phyloP scores from a whole-genome alignment of 2,888 invertebrate genomes.

The Cephalotes varians region DNA sequence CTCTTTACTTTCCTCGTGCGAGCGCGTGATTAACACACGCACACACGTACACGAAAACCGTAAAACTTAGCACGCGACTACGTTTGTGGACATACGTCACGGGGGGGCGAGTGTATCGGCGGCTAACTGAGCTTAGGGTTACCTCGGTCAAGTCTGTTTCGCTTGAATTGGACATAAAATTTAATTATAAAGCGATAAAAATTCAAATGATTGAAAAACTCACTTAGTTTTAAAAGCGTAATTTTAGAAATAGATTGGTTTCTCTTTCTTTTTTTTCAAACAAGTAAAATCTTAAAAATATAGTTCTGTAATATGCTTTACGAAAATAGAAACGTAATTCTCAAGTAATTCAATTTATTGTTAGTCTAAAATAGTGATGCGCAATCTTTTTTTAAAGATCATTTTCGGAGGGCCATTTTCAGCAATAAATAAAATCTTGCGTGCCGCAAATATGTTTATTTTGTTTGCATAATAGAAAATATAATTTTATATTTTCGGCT shows the following conservation, averaged over 20 bases:
- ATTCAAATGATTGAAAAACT: neutral
- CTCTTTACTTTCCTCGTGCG: conserved; percentile 72
- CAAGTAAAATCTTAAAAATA: neutral
- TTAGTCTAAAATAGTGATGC: too few species aligned
- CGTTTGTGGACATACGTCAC: conserved; percentile 59
- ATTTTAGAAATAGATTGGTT: neutral
- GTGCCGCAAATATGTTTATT: too few species aligned
- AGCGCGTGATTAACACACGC: conserved; percentile 52
- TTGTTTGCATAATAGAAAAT: too few species aligned
- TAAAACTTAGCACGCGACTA: conserved; percentile 62
- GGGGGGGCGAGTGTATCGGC: conserved; percentile 30
- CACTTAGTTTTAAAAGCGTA: neutral
- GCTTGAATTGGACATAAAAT: neutral
- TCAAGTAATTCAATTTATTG: neutral
- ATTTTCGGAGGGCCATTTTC: too few species aligned
- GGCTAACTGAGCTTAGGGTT: conserved; percentile 2
- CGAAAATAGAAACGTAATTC: neutral
- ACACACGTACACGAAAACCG: conserved; percentile 18
- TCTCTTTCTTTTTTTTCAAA: neutral
- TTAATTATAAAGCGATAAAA: neutral
- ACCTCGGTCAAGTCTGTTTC: neutral
- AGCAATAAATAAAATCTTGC: too few species aligned
- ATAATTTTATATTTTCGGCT: too few species aligned
- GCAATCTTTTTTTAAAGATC: too few species aligned
- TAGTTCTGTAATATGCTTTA: neutral